These are phyloP conservation scores for human (Homo sapiens) DNA, from an alignment of 2,113 vertebrate species.

Conservation along the genomic window GRCh38 chr19:10330001-10330500, in stretches of 20 bases:
- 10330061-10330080: no score
- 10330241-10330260: neutral
- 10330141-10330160: neutral
- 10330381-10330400: neutral
- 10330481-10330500: constrained; percentile 97
- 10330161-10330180: neutral
- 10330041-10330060: no score
- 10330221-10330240: no score
- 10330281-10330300: neutral
- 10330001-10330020: no score
- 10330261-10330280: neutral
- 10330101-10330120: no score
- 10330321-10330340: neutral
- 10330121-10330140: no score
- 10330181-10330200: no score
- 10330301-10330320: neutral
- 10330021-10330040: no score
- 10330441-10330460: constrained; percentile 83
- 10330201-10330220: no score
- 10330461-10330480: constrained; percentile 97
- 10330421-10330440: neutral
- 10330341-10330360: neutral
- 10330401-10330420: neutral
- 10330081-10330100: no score
- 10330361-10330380: neutral